These are phyloP conservation scores for Diorhabda carinulata DNA, from an alignment of 1,140 invertebrate genomes.

Conservation along the genomic window DNA sequence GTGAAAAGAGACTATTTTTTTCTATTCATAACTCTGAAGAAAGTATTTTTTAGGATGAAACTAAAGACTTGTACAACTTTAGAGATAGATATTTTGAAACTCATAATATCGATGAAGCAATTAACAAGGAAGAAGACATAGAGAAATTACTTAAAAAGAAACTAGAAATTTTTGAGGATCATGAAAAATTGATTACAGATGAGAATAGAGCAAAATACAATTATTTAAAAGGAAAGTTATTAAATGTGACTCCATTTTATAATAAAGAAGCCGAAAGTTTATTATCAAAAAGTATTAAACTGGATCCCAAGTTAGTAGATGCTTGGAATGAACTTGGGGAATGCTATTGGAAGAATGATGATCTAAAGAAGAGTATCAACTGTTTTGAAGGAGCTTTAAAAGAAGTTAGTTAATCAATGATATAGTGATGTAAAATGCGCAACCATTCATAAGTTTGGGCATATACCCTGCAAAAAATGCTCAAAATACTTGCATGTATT, in stretches of 20 bases:
- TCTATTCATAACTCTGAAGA: not conserved
- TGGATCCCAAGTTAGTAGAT: constrained; percentile 75
- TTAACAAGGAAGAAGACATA: constrained; percentile 62
- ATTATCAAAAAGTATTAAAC: constrained; percentile 78
- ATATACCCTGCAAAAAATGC: too few species aligned
- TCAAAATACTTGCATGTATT: too few species aligned
- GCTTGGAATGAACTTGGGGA: constrained; percentile 90
- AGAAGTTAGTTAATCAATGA: constrained; percentile 59
- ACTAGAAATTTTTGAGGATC: constrained; percentile 60
- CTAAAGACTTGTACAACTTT: constrained; percentile 23
- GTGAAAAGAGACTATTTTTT: too few species aligned
- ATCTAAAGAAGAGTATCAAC: constrained; percentile 75
- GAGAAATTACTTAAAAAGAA: constrained; percentile 63
- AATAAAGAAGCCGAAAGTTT: constrained; percentile 66
- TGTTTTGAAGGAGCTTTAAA: constrained; percentile 80
- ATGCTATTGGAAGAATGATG: constrained; percentile 85
- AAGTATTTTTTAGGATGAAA: constrained; percentile 26
- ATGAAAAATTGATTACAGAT: constrained; percentile 53
- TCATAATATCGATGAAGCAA: constrained; percentile 64
- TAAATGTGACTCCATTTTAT: constrained; percentile 71
- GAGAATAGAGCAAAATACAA: constrained; percentile 64
- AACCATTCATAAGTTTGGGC: constrained; percentile 7
- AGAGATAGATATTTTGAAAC: constrained; percentile 65
- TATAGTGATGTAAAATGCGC: not conserved
- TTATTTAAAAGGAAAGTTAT: constrained; percentile 70